Percentiles rank a stretch among this genome's conserved stretches.
Conservation (phyloP, 2,113 vertebrate species). For the Kobus ellipsiprymnus region DNA sequence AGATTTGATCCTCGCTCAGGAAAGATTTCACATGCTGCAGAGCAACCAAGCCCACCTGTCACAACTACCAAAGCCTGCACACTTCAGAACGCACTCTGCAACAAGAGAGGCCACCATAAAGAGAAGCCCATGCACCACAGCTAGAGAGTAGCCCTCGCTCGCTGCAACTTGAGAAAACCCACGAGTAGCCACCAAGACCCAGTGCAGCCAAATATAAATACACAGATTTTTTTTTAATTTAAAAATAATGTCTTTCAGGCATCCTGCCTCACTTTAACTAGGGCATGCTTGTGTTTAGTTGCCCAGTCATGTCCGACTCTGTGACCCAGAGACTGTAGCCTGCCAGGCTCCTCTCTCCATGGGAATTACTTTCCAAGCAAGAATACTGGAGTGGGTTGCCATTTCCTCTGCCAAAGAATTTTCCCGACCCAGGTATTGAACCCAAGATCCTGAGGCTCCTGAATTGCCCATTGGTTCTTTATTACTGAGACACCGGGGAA, state of each 20-base stretch:
- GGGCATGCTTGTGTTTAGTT: not conserved
- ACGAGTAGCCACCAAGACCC: not conserved
- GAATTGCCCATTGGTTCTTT: not conserved
- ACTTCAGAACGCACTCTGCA: not conserved
- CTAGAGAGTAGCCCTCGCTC: not conserved
- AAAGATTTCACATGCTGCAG: not conserved
- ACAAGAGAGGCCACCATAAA: not conserved
- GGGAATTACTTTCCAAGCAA: not conserved
- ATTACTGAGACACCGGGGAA: not conserved
- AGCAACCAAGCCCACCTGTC: not conserved
- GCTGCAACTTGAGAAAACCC: not conserved
- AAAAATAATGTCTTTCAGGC: not conserved
- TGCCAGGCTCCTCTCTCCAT: not conserved
- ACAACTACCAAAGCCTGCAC: not conserved
- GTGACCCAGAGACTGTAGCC: not conserved
- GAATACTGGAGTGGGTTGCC: not conserved
- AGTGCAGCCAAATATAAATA: not conserved
- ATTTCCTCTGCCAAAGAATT: not conserved
- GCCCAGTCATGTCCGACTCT: not conserved
- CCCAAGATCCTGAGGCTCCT: not conserved
- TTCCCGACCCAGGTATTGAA: not conserved
- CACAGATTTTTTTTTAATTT: not conserved
- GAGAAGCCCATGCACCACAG: not conserved
- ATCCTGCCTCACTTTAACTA: not conserved
- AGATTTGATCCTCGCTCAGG: not conserved